A percentile compares a stretch with the other conserved stretches of the same genome.
phyloP scores from a whole-genome alignment of 35 echinoderm and acorn worm species.

The Anneissia japonica region DNA sequence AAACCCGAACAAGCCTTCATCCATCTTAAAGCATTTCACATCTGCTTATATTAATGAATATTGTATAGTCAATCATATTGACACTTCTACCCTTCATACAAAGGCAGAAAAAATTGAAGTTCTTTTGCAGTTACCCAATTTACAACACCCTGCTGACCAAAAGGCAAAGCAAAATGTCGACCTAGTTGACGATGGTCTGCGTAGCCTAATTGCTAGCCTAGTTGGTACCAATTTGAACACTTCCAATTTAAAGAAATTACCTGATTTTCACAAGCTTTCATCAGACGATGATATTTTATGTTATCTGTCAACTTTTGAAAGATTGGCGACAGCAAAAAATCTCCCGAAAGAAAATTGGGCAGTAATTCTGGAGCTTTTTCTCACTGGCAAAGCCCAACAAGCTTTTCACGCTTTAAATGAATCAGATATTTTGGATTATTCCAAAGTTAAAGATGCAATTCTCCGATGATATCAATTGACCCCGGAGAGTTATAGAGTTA shows the following conservation, averaged over 20 bases:
- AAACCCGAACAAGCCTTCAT: too few species aligned
- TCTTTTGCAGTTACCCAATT: neutral
- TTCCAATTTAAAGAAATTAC: neutral
- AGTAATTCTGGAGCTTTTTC: conserved; percentile 2
- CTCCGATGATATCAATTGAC: conserved; percentile 12
- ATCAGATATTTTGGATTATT: conserved; percentile 9
- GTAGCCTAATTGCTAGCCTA: neutral
- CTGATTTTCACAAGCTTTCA: conserved; percentile 8
- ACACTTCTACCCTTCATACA: neutral
- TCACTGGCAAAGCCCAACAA: conserved; percentile 26
- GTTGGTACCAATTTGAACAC: neutral
- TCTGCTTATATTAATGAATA: conserved; percentile 12
- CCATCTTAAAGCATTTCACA: neutral
- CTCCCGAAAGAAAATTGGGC: too few species aligned
- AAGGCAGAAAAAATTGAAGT: conserved; percentile 21
- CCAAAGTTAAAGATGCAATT: conserved; percentile 28
- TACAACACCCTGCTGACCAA: neutral
- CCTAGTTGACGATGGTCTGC: neutral
- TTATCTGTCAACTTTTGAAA: conserved; percentile 20
- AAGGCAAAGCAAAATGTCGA: neutral
- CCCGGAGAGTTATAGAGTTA: conserved; percentile 7
- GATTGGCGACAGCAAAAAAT: too few species aligned
- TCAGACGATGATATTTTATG: conserved; percentile 7
- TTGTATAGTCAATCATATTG: conserved; percentile 16
- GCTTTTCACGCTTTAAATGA: conserved; percentile 13